Base-by-base conservation (phyloP, 1,140 invertebrate species). In the Apis florea region DNA sequence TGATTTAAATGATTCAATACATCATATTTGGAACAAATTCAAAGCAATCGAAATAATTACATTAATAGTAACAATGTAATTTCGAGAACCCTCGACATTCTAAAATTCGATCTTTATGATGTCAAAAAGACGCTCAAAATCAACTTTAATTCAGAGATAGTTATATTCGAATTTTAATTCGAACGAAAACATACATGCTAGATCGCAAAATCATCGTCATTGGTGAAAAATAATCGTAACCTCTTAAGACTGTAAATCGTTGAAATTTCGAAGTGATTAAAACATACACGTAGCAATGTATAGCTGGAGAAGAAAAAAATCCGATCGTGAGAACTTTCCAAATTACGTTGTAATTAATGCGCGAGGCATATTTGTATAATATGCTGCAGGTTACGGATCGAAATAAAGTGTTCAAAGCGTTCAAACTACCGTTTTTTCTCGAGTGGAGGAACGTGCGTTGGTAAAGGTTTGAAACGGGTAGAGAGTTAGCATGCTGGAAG, bases 301-400 rank as follows among this genome's bases (percentile, higher is more conserved):
- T 6, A 19, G 53, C 9, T 1, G 21, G 31, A 54, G 40, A 40
- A 10, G n/a, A 40, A 17, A 79, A 73, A 73, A 79, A 53, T 26
- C 26, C 59, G 47, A n/a, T 26, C 68, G 49, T 26, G 26, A 59
- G 17, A 79, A 64, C 31, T 79, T 73, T 73, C 21, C 58, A 19
- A 79, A 79, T 79, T 79, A 64, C 59, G 69, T 63, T 59, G 77
- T 79, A 79, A 79, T 79, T 79, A 73, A 51, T 73, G 69, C 58
- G 49, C 26, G 77, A 59, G n/a, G n/a, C n/a, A n/a, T n/a, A n/a
- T n/a, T n/a, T n/a, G n/a, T n/a, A 79, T 79, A 73, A 64, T 79
- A 79, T 54, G 31, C 31, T 59, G 24, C 47, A 59, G 59, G n/a
- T 73, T 51, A 56, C 49, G 59, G 49, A 79, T 79, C 40, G 72